Base-by-base conservation (phyloP, 2,888 invertebrate genomes). In the Hermaeophaga mercurialis region DNA sequence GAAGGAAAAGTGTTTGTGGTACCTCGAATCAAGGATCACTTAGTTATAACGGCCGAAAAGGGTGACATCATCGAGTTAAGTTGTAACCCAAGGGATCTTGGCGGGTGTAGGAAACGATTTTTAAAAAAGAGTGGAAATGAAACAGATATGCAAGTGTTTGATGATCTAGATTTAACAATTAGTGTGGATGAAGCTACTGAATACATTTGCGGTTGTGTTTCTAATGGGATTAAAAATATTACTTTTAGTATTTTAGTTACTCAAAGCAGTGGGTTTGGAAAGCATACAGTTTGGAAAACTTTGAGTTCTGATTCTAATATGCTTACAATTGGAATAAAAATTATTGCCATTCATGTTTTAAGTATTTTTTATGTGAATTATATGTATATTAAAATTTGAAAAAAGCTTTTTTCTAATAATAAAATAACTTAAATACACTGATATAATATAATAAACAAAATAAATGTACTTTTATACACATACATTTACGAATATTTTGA, bases 11-110 rank as follows among this genome's bases (percentile, higher is more conserved):
- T 22, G 11, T 39, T 39, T 4, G 11, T 19, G 3, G 19, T 39
- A n/a, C 39, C 39, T 1, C 9, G 39, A 39, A 39, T 39, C 11
- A 5, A 19, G 19, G 12, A 39, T n/a, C 3, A 39, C 3, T 18
- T 39, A 2, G 11, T 24, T 19, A 24, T 24, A 24, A 43, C 12
- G 3, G 24, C 24, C 8, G 24, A 43, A 24, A 43, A 14, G 26
- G 43, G 43, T 26, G 43, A 43, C 11, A 24, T 43, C 3, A 11
- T 43, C 11, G 43, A 43, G 12, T 43, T 43, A 8, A 43, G 24
- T 12, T 43, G 43, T 14, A 43, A 43, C 9, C 43, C 43, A 8
- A 43, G 24, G 14, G 43, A 43, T n/a, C 12, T 43, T 3, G 43
- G 43, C 6, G 43, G 43, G 3, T 43, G 43, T 9, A 24, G 12